A percentile compares a stretch with the other conserved stretches of the same genome.
Evolutionary conservation across 2,113 vertebrate species (phyloP).

Genomic region (Dunckerocampus dactyliophorus): DNA sequence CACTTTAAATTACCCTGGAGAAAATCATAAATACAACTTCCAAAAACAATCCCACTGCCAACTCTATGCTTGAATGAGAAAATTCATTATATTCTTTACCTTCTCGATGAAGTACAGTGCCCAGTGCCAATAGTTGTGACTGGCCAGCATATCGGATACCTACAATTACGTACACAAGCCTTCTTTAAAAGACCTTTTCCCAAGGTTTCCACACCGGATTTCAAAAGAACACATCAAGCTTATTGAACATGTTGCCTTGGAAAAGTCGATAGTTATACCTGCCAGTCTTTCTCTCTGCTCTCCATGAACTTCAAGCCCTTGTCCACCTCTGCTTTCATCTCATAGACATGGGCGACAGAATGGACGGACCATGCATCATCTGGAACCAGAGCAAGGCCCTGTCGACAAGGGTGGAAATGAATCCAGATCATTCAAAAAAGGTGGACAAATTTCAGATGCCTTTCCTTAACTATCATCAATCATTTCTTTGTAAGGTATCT

Average conservation of each 20-base stretch:
- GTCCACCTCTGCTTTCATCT: slow-evolving; percentile 86
- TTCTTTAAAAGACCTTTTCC: slow-evolving; percentile 4
- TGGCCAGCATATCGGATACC: slow-evolving; percentile 82
- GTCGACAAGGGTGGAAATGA: neutral
- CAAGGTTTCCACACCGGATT: neutral
- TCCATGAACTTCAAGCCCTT: slow-evolving; percentile 86
- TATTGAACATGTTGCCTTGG: neutral
- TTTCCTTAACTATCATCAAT: neutral
- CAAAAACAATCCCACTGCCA: slow-evolving; percentile 25
- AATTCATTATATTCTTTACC: slow-evolving; percentile 72
- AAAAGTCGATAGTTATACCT: slow-evolving; percentile 64
- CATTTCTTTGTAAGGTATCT: too few relatives aligned
- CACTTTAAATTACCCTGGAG: slow-evolving; percentile 42
- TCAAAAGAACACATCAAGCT: neutral
- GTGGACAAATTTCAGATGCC: neutral
- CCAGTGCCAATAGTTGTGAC: slow-evolving; percentile 98
- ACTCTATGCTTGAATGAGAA: slow-evolving; percentile 40
- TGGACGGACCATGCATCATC: slow-evolving; percentile 87
- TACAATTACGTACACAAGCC: slow-evolving; percentile 59
- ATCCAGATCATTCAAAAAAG: neutral
- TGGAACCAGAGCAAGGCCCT: slow-evolving; percentile 80
- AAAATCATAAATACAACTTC: slow-evolving; percentile 46
- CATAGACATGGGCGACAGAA: slow-evolving; percentile 84
- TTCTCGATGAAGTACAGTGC: slow-evolving; percentile 88
- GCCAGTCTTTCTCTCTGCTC: slow-evolving; percentile 82